A percentile compares a stretch with the other conserved stretches of the same genome.
These are phyloP conservation scores for Grammomys dolichurus DNA, from an alignment of 2,113 vertebrate species.

Conservation along the genomic window DNA sequence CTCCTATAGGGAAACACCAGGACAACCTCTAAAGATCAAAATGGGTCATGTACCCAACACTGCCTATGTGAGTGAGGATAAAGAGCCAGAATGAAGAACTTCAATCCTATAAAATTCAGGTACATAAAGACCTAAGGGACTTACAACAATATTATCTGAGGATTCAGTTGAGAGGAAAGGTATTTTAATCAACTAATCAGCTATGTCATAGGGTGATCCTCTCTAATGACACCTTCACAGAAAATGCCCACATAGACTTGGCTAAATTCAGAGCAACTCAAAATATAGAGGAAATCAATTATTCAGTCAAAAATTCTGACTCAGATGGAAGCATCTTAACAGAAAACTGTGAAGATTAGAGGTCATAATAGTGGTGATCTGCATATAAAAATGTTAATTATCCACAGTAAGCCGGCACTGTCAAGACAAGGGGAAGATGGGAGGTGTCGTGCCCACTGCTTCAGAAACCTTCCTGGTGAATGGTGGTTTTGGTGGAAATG, in stretches of 20 bases:
- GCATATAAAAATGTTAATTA: slow-evolving; percentile 35
- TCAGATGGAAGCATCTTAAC: neutral
- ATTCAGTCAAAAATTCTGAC: slow-evolving; percentile 31
- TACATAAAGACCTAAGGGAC: slow-evolving; percentile 41
- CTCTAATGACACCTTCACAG: neutral
- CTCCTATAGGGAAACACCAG: slow-evolving; percentile 36
- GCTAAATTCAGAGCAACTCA: slow-evolving; percentile 35
- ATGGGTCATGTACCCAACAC: slow-evolving; percentile 48
- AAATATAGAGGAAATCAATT: slow-evolving; percentile 31
- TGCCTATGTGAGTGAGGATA: slow-evolving; percentile 55
- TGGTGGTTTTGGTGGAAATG: neutral
- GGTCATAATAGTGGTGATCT: neutral
- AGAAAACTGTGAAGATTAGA: neutral
- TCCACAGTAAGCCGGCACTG: neutral
- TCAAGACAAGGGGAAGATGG: neutral
- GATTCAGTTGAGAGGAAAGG: neutral
- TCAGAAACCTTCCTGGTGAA: neutral
- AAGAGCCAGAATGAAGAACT: slow-evolving; percentile 66
- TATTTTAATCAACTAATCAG: neutral
- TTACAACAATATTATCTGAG: slow-evolving; percentile 53
- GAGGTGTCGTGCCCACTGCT: neutral
- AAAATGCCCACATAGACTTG: slow-evolving; percentile 1
- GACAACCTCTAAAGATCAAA: slow-evolving; percentile 56
- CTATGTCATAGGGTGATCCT: neutral
- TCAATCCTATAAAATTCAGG: slow-evolving; percentile 66